Percentiles rank a stretch among this genome's conserved stretches.
phyloP scores from a whole-genome alignment of 2,113 vertebrate genomes.

The Halcyon senegalensis region DNA sequence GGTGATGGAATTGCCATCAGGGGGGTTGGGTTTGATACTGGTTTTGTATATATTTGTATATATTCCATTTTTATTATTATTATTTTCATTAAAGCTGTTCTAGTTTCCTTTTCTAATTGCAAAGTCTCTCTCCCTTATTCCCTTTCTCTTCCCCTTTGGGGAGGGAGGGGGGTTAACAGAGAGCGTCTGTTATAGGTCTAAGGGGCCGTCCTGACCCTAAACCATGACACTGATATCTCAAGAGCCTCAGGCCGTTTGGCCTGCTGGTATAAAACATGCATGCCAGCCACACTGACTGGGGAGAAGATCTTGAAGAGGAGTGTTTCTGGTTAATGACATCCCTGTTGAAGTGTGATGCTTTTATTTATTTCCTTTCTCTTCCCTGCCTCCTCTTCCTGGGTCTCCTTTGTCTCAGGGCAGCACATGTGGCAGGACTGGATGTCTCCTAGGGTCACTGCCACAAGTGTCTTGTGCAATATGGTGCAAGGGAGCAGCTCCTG shows the following conservation, averaged over 20 bases:
- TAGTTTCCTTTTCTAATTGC: too few species aligned
- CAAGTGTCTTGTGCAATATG: slow-evolving; percentile 7
- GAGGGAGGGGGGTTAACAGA: too few species aligned
- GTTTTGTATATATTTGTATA: too few species aligned
- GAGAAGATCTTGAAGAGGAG: background rate
- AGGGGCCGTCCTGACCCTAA: too few species aligned
- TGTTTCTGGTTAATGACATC: background rate
- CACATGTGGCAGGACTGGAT: background rate
- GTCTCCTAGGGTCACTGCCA: background rate
- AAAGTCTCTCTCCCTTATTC: too few species aligned
- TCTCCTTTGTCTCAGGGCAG: background rate
- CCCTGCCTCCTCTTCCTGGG: background rate
- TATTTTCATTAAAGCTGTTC: too few species aligned
- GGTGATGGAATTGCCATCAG: too few species aligned
- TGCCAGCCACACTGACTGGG: background rate
- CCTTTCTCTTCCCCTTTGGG: too few species aligned
- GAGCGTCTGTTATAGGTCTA: too few species aligned
- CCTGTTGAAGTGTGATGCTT: background rate
- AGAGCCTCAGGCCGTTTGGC: background rate
- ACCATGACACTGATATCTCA: too few species aligned
- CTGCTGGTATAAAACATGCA: background rate
- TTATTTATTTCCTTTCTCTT: background rate
- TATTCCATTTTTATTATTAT: too few species aligned
- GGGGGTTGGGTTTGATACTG: too few species aligned
- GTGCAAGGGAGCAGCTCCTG: background rate